phyloP scores from a whole-genome alignment of 1,140 invertebrate genomes.

The Tetranychus urticae region DNA sequence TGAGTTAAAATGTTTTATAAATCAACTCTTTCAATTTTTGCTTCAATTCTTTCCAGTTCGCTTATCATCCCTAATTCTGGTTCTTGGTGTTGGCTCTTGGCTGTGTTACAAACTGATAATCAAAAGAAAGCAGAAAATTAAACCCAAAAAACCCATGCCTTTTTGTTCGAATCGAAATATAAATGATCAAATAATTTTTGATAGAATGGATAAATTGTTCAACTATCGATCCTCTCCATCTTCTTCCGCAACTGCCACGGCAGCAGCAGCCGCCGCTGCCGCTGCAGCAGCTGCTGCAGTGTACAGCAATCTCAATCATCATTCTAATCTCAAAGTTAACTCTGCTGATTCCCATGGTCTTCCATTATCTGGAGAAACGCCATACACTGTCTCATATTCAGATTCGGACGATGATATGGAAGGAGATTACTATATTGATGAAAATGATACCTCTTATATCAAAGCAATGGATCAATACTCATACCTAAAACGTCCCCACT shows the following conservation, averaged over 20 bases:
- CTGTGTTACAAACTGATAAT: constrained; percentile 16
- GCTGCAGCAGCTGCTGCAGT: background rate
- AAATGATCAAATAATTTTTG: background rate
- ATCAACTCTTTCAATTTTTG: background rate
- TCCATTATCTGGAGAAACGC: background rate
- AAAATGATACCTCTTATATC: background rate
- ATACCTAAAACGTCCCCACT: background rate
- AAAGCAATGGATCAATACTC: background rate
- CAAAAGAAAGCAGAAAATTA: background rate
- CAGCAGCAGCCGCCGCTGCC: background rate
- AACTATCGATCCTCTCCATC: background rate
- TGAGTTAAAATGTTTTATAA: background rate
- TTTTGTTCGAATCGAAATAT: background rate
- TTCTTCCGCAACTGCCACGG: background rate
- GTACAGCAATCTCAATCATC: background rate
- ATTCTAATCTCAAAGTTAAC: background rate
- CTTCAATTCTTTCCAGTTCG: constrained; percentile 14
- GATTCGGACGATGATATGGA: background rate
- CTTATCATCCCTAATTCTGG: constrained; percentile 16
- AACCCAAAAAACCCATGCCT: background rate
- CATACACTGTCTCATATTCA: background rate
- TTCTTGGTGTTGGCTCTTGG: constrained; percentile 19
- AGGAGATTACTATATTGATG: background rate
- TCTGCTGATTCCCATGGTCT: background rate
- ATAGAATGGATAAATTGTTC: background rate